Evolutionary conservation across 2,888 invertebrate species (phyloP), one percentile per base, ranked within the genome.

Genomic region (Dascillus cervinus): DNA sequence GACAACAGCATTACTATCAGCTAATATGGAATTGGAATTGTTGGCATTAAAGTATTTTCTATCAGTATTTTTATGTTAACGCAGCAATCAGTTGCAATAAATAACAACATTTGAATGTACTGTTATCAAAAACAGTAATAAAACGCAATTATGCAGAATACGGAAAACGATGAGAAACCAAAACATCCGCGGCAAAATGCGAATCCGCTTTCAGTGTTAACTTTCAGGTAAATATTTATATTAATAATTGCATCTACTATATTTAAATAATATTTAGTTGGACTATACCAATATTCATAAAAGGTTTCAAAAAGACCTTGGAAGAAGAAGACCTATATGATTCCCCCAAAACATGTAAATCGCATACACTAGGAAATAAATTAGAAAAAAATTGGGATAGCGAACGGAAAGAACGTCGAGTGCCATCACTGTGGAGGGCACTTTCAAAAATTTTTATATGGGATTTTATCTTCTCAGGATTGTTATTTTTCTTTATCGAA

Each of bases 311-410:
- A 38, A 59, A 60, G 21, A 68, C 70, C 31, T 48, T 73, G 23
- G 62, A 60, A 22, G 62, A 67, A 27, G 57, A 63, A 22, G 72
- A 73, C 49, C 52, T 73, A n/a, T 70, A 63, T 42, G 58, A 60
- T 35, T 58, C 65, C 6, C 52, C 70, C 2, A 52, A 64, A 19
- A 66, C 66, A n/a, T 85, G 84, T 55, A 66, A 70, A 46, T 84
- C 86, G 1, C 67, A 69, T 43, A 15, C 46, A 10, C 66, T 79
- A 2, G 81, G 80, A 2, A 72, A 78, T 49, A 61, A 62, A 48
- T 60, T 83, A 32, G 77, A 80, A 62, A 67, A 61, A 79, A 34
- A 39, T 2, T 52, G 50, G 52, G 23, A 29, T 5, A 39, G 39
- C 27, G 47, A 52, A 39, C 9, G 26, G 13, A 28, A 31, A 13